Conservation (phyloP, 2,113 vertebrate species). For the Labrus mixtus region DNA sequence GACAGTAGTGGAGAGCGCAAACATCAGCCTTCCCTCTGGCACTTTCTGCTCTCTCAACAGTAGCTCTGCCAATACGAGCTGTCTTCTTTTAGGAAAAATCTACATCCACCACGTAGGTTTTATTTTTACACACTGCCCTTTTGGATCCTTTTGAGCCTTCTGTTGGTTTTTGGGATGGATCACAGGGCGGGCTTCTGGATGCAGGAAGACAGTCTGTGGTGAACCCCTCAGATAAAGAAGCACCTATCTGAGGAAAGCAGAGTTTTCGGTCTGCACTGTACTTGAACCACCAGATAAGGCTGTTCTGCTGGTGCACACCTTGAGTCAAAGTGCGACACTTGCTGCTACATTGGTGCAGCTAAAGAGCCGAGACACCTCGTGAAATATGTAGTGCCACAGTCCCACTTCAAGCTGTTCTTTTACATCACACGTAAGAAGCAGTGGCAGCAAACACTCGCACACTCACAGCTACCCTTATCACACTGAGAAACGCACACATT, state of each 20-base stretch:
- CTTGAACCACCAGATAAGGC: conserved; percentile 56
- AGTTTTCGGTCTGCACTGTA: conserved; percentile 41
- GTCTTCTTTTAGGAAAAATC: conserved; percentile 37
- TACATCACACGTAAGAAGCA: conserved; percentile 41
- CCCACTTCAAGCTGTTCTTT: conserved; percentile 62
- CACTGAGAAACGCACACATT: background rate
- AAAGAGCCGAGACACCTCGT: conserved; percentile 60
- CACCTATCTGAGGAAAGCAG: conserved; percentile 24
- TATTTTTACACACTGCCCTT: conserved; percentile 29
- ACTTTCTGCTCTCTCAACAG: conserved; percentile 26
- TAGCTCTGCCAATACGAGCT: conserved; percentile 37
- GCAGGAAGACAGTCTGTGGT: conserved; percentile 48
- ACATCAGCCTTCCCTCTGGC: conserved; percentile 43
- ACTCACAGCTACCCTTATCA: conserved; percentile 29
- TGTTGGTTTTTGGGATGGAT: conserved; percentile 31
- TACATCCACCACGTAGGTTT: conserved; percentile 20
- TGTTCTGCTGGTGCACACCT: conserved; percentile 48
- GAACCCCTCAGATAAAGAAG: conserved; percentile 38
- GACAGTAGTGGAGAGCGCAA: conserved; percentile 49
- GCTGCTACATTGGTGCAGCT: conserved; percentile 42
- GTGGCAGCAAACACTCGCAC: conserved; percentile 35
- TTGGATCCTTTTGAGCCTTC: conserved; percentile 28
- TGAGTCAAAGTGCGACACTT: conserved; percentile 57
- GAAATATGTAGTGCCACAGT: conserved; percentile 72
- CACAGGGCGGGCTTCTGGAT: conserved; percentile 28